Evolutionary conservation across 2,888 invertebrate genomes (phyloP), one percentile per base, ranked within the genome.

Genomic region (Watsonalla cultraria): DNA sequence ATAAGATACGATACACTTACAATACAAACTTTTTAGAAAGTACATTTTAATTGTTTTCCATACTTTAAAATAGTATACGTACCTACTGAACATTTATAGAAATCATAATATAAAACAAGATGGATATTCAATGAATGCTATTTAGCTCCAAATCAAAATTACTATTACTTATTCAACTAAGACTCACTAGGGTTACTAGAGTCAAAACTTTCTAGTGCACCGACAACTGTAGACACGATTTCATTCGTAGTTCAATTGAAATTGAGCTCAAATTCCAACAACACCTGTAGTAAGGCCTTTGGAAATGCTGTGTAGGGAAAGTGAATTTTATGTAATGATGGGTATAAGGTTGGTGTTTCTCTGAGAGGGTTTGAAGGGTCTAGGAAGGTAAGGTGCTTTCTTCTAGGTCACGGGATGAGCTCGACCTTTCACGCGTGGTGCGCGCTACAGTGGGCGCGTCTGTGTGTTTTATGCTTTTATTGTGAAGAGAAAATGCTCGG

Each of bases 371-470:
- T 68, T 70, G 67, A 73, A 76, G 67, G 67, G 72, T 72, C 72
- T 74, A 72, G 75, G 71, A 73, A 74, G 71, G 71, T 66, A 67
- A 74, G 77, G 77, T 78, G 82, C 83, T 85, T 82, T 86, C 82
- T 76, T 62, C 57, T 66, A 71, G 90, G 90, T 90, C 90, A 84
- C 90, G 90, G 88, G 90, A 90, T 90, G 89, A 82, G 84, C 75
- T 77, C 85, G 86, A 89, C 90, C 90, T 89, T 90, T 90, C 88
- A 90, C 89, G 89, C 83, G 80, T 77, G 80, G 84, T 70, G 66
- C 58, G 72, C 76, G 78, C 83, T 62, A 80, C 78, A 85, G 72
- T 86, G 84, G 83, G 77, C 77, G 78, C 78, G 73, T 71, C 67
- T 60, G 50, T 56, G 61, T 64, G 60, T 64, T 70, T 68, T 70